Conservation (phyloP, 2,888 invertebrate genomes). For the Pyrochroa serraticornis region DNA sequence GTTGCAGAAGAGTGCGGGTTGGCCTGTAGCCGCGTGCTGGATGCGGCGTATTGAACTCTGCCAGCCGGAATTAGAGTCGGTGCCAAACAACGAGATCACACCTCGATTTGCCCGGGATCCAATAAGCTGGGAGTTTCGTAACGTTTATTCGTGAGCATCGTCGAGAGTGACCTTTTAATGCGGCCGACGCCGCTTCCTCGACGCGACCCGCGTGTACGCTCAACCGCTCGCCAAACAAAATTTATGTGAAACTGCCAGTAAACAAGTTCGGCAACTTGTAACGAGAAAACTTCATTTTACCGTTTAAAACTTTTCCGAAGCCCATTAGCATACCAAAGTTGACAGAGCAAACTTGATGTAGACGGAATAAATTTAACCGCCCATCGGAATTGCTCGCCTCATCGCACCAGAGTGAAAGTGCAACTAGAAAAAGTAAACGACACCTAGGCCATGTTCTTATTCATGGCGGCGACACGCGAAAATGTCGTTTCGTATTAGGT, state of each 20-base stretch:
- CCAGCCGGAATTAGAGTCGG: too few relatives aligned
- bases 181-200: conserved; percentile 13
- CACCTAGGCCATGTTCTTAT: too few relatives aligned
- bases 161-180: conserved; percentile 28
- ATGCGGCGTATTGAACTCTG: too few relatives aligned
- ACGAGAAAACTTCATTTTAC: conserved; percentile 50
- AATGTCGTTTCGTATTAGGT: too few relatives aligned
- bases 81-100: too few relatives aligned
- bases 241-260: conserved; percentile 44
- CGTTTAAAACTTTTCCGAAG: conserved; percentile 43
- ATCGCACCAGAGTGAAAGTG: conserved; percentile 18
- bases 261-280: conserved; percentile 47
- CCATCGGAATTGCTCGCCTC: conserved; percentile 6
- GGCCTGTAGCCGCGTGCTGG: too few relatives aligned
- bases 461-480: too few relatives aligned
- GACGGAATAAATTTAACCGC: conserved; percentile 20
- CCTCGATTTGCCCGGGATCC: not conserved
- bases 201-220: conserved; percentile 21
- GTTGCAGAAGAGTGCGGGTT: too few relatives aligned
- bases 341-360: conserved; percentile 10
- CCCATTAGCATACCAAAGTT: conserved; percentile 41
- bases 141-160: not conserved
- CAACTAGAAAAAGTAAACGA: conserved; percentile 5
- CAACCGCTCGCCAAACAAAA: conserved; percentile 40
- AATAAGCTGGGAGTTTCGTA: not conserved